Percentiles rank a stretch among this genome's conserved stretches.
phyloP scores from a whole-genome alignment of 2,888 invertebrate species.

The Limnephilus lunatus region DNA sequence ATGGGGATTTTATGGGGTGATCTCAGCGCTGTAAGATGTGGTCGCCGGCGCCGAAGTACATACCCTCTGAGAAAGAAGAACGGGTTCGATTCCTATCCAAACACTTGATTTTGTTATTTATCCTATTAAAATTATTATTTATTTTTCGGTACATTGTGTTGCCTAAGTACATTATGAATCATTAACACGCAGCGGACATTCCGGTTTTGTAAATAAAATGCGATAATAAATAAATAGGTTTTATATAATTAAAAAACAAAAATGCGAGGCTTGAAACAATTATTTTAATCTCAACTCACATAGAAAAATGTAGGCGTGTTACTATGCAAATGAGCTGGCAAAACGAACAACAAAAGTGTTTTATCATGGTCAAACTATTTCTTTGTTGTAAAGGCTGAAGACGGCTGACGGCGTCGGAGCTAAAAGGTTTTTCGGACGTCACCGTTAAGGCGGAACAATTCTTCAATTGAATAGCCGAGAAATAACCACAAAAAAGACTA shows the following conservation, averaged over 20 bases:
- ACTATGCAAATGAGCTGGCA: constrained; percentile 2
- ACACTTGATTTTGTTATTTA: not conserved
- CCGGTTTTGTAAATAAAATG: not conserved
- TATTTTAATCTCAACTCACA: not conserved
- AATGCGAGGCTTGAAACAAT: not conserved
- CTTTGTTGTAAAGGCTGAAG: not conserved
- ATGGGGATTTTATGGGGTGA: not conserved
- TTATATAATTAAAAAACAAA: not conserved
- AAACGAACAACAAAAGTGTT: constrained; percentile 2
- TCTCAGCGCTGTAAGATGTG: not conserved
- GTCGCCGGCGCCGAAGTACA: not conserved
- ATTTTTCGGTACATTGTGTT: not conserved
- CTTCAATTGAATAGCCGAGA: not conserved
- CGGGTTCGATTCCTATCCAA: not conserved
- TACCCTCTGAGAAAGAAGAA: not conserved
- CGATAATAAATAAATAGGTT: not conserved
- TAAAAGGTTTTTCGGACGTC: not conserved
- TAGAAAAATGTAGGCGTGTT: constrained; percentile 2
- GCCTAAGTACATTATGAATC: not conserved
- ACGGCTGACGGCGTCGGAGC: not conserved
- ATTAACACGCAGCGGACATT: not conserved
- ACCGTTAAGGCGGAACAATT: no score
- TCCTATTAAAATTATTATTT: not conserved
- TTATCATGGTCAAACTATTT: not conserved
- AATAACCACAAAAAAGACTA: not conserved